These are phyloP conservation scores for Heteromyza rotundicornis DNA, from an alignment of 2,888 invertebrate genomes.

Conservation along the genomic window DNA sequence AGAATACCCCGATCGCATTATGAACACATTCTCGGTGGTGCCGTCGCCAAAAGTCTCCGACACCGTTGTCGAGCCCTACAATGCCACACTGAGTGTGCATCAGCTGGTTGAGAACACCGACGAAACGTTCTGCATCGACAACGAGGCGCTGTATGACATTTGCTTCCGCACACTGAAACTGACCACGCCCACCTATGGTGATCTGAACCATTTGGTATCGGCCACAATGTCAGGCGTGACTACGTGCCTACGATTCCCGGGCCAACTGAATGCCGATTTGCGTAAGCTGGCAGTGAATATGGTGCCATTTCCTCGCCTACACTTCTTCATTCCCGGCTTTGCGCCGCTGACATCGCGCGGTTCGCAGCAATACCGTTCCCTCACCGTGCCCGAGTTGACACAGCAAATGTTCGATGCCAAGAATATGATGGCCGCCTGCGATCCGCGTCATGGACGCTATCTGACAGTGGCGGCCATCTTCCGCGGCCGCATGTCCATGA, in stretches of 20 bases:
- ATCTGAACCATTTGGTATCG: conserved; percentile 89
- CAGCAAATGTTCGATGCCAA: conserved; percentile 94
- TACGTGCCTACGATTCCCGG: conserved; percentile 87
- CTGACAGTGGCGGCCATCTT: conserved; percentile 91
- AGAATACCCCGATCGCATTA: conserved; percentile 86
- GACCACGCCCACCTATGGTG: conserved; percentile 89
- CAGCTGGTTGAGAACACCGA: conserved; percentile 90
- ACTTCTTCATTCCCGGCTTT: conserved; percentile 97
- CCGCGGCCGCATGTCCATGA: conserved; percentile 93
- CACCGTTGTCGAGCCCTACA: conserved; percentile 80
- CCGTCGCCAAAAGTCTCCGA: conserved; percentile 80
- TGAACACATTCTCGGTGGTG: conserved; percentile 84
- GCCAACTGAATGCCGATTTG: conserved; percentile 91
- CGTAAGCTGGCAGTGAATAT: conserved; percentile 93
- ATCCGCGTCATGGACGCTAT: conserved; percentile 90
- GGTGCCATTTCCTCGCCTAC: conserved; percentile 96
- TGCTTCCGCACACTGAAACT: conserved; percentile 90
- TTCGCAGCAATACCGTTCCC: conserved; percentile 87
- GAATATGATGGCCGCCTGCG: conserved; percentile 97
- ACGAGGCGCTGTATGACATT: conserved; percentile 91
- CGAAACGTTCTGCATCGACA: conserved; percentile 90
- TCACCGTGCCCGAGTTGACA: conserved; percentile 90
- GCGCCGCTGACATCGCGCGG: conserved; percentile 91
- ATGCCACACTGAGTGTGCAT: conserved; percentile 87
- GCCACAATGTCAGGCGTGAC: conserved; percentile 88